Base-by-base conservation (phyloP, 2,888 invertebrate genomes). In the Andrena minutula region DNA sequence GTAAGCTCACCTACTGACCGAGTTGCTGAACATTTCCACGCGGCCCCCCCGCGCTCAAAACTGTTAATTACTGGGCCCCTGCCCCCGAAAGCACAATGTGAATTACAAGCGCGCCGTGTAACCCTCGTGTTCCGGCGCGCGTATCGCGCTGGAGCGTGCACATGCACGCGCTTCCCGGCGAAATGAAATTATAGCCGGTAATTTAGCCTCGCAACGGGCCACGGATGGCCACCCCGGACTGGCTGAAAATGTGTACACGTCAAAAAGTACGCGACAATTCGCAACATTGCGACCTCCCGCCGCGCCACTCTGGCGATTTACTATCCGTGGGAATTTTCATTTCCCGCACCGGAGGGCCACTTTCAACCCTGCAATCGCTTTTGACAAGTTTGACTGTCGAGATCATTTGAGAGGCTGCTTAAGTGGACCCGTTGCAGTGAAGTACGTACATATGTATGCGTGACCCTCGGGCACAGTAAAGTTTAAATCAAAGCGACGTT, bases 1-100 rank as follows among this genome's bases (percentile, higher is more conserved):
- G 72, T 65, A 23, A 68, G 78, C 60, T 83, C 83, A 72, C 83
- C 83, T 53, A 75, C 51, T 83, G 79, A 75, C 83, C 83, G 79
- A 69, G 72, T 79, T 83, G 83, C 79, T 83, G 47, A 72, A 79
- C 78, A 73, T 73, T 83, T 83, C 71, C 78, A 30, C 51, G 12
- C 56, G 20, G n/a, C 7, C 23, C 7, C 23, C 2, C 41, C 16
- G 41, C 26, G 66, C 56, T 56, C 69, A 56, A 69, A 61, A 74
- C 78, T 83, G 83, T 83, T 83, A 83, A 83, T 83, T 83, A 75
- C 83, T 16, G 47, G 41, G 70, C 32, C 51, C 77, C 8, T 26
- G 8, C 26, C 23, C 41, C 69, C 64, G 26, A 72, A 70, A 78
- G 83, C 72, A 35, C 83, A 71, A 71, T 69, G 71, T 41, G 74